A percentile compares a stretch with the other conserved stretches of the same genome.
These are phyloP conservation scores for Cossypha heuglini DNA, from an alignment of 2,797 vertebrate species.

Conservation along the genomic window DNA sequence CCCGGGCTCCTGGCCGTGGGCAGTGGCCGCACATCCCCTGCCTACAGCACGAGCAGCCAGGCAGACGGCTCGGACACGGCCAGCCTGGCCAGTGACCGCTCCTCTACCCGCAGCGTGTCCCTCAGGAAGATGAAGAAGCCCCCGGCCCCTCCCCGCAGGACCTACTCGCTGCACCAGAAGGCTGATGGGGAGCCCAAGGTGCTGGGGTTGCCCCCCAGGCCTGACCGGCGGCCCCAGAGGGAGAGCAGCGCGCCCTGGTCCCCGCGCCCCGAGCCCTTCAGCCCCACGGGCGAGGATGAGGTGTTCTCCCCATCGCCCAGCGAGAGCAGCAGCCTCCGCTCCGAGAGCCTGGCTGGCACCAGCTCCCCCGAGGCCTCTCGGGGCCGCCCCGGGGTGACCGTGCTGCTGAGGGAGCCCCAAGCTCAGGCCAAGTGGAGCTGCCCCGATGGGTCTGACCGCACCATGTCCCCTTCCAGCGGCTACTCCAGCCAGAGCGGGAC, in stretches of 20 bases:
- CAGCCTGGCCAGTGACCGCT: conserved; percentile 80
- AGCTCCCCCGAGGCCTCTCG: conserved; percentile 44
- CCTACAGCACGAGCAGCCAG: conserved; percentile 65
- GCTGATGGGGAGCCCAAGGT: conserved; percentile 44
- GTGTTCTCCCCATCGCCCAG: conserved; percentile 25
- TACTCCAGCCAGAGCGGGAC: conserved; percentile 98
- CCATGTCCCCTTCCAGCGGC: conserved; percentile 95
- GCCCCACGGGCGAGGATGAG: conserved; percentile 44
- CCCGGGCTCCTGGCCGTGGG: neutral
- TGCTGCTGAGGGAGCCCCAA: conserved; percentile 39
- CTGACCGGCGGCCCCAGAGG: conserved; percentile 51
- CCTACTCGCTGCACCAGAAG: conserved; percentile 82
- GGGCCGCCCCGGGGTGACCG: neutral
- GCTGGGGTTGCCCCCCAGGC: conserved; percentile 75
- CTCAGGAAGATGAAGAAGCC: conserved; percentile 90
- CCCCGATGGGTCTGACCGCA: conserved; percentile 80
- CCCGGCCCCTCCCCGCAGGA: conserved; percentile 84
- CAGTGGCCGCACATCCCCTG: conserved; percentile 57
- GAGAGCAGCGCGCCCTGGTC: conserved; percentile 41
- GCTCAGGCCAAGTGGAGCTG: conserved; percentile 62
- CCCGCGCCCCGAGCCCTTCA: conserved; percentile 18
- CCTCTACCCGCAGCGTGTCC: conserved; percentile 83
- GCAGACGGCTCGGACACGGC: conserved; percentile 73
- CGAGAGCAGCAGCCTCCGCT: conserved; percentile 56
- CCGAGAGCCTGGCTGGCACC: neutral